Evolutionary conservation across 2,888 invertebrate genomes (phyloP), one percentile per base, ranked within the genome.

Genomic region (Drosophila anomalipes): DNA sequence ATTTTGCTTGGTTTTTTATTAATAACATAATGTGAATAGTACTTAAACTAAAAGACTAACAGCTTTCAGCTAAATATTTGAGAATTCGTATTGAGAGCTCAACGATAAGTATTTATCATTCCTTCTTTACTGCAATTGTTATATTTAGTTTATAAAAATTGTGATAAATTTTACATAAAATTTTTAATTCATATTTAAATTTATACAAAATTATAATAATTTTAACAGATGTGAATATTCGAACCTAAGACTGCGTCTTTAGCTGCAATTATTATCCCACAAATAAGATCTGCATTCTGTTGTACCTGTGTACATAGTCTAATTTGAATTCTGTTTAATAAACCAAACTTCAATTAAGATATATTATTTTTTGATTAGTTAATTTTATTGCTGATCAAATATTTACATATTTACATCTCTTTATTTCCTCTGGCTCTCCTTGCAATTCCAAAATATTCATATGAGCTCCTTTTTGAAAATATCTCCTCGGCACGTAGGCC

Each of bases 401-500:
- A 44, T 44, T 44, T 44, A 22, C 22, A 22, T 22, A 22, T 22
- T 22, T 16, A 30, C 14, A 28, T 6, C 19, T n/a, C 28, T 14
- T 28, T 4, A 14, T 9, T 14, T 5, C 9, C 16, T n/a, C 7
- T 4, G 6, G 2, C 19, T 37, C n/a, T 28, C 1, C 7, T n/a
- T n/a, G 4, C 7, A 57, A 30, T 57, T n/a, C 22, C 9, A 47
- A 26, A 9, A 26, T 16, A 26, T 16, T 47, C 2, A 26, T 30
- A 39, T 9, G 14, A 6, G 12, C 5, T 6, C 22, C 10, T 35
- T 19, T n/a, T 47, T 9, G 26, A n/a, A 22, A 28, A 28, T n/a
- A 30, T 58, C 58, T 32, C 22, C 12, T 32, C 9, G 22, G 33
- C 57, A 57, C 19, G n/a, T 64, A 56, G 35, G 44, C 28, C 44